Evolutionary conservation across 2,797 vertebrate species (phyloP), one percentile per base, ranked within the genome.

Genomic region (Mormyrops boulengeri): DNA sequence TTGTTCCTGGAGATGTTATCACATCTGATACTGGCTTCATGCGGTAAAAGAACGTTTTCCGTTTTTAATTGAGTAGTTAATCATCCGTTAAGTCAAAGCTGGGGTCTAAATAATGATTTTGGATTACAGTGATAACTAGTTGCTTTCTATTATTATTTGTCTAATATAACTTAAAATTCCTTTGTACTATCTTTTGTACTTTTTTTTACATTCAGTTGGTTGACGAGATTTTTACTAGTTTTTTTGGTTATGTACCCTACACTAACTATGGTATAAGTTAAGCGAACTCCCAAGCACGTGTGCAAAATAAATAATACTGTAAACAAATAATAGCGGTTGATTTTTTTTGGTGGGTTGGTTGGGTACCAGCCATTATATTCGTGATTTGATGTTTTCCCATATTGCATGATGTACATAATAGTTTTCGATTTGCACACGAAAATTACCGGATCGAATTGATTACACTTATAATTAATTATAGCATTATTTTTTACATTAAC

Each of bases 21-120:
- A 99, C 98, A 26, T 97, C 97, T n/a, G 98, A 99, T 93, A 97
- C 97, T 0, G 98, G 98, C 8, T 99, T 99, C 91, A 99, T 99
- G 98, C 97, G 98, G 98, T 99, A 87, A 4, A 92, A 50, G 60
- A 26, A 26, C 11, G 1, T 62, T 87, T 22, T 77, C 34, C 14
- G 9, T 34, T 86, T 86, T 86, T 55, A 55, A 4, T 55, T n/a
- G 26, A 60, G 17, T 41, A 41, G 30, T 62, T 62, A 41, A 38
- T 87, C 17, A 55, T 30, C 44, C 80, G n/a, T 44, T 85, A 87
- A 60, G 49, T 85, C 14, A 12, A 52, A 52, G 22, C 2, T 55
- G 50, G 30, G 84, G 5, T 53, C 22, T 86, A 17, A 53, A 53
- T 52, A 53, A 22, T 86, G 4, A 86, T 49, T 52, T 53, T 86